Conservation (phyloP, 2,797 vertebrate species). For the Nyctibius grandis region DNA sequence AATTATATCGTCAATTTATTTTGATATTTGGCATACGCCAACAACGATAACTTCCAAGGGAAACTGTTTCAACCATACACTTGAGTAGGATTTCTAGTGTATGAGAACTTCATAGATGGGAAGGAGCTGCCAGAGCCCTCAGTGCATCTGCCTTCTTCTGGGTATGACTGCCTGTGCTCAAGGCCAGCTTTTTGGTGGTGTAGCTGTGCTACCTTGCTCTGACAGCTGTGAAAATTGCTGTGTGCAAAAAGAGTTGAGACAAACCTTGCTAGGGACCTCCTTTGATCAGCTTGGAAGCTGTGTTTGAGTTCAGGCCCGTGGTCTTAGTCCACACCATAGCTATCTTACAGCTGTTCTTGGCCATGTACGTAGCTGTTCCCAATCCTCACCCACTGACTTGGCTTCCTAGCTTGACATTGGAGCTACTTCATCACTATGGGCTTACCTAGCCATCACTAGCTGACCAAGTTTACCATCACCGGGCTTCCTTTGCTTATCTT, state of each 20-base stretch:
- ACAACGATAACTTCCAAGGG: not conserved
- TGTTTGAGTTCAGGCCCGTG: not conserved
- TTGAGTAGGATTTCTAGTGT: not conserved
- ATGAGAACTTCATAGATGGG: not conserved
- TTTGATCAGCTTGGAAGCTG: not conserved
- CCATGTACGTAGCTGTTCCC: not conserved
- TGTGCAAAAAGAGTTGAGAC: not conserved
- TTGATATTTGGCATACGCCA: not conserved
- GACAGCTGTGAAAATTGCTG: not conserved
- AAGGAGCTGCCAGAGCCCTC: not conserved
- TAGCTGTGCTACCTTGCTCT: not conserved
- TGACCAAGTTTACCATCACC: not conserved
- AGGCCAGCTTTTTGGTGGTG: not conserved
- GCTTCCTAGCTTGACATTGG: not conserved
- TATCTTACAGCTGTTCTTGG: not conserved
- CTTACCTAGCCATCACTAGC: not conserved
- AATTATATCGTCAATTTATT: not conserved
- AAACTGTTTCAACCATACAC: not conserved
- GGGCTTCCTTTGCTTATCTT: not conserved
- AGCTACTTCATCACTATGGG: not conserved
- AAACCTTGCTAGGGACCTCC: not conserved
- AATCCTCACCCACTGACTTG: not conserved
- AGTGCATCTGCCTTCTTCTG: not conserved
- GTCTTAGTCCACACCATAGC: not conserved
- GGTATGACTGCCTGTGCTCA: not conserved